Evolutionary conservation across 30 jellyfish, hydroid and myxozoan species (phyloP), one percentile per base, ranked within the genome.

Genomic region (Aurelia sp.): DNA sequence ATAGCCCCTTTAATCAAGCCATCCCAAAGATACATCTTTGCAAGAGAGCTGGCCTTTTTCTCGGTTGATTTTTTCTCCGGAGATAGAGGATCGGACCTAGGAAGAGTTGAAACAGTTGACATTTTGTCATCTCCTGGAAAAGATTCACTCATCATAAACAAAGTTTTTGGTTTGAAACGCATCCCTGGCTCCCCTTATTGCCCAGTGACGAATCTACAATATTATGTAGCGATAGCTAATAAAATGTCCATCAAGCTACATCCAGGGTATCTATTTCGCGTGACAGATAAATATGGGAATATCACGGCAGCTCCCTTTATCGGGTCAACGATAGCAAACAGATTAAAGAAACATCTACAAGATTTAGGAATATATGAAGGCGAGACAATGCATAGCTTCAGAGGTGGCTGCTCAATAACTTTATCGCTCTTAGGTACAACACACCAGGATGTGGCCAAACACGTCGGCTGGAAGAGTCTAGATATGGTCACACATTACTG

Each of bases 41-140:
- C 33, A n/a, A 31, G 84, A 40, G 84, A 73, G 21, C 0, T 73
- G 50, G 71, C 69, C 60, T 73, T 73, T 41, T 73, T 73, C 70
- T 73, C 62, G 51, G 40, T 73, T 66, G 50, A 73, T 52, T 73
- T 73, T 47, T 73, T 73, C 47, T 73, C 84, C 1, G 84, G 84
- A 27, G 57, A 73, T 62, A 3, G 84, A 62, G 84, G 71, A 13
- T 73, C 84, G 1, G 84, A 73, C 41, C 71, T 73, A 30, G 52
- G 84, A 15, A 73, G 84, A 20, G 60, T 50, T 6, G 50, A n/a
- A 57, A 35, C 84, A 7, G 30, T 66, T 3, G 70, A 73, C 20
- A n/a, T 73, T 11, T 18, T 48, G 30, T 40, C 60, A 17, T 4
- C 71, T 52, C 71, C 30, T 60, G 83, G 57, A 31, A 66, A 48